Percentiles rank a stretch among this genome's conserved stretches.
phyloP scores from a whole-genome alignment of 2,888 invertebrate species.

The Lutraria lutraria region DNA sequence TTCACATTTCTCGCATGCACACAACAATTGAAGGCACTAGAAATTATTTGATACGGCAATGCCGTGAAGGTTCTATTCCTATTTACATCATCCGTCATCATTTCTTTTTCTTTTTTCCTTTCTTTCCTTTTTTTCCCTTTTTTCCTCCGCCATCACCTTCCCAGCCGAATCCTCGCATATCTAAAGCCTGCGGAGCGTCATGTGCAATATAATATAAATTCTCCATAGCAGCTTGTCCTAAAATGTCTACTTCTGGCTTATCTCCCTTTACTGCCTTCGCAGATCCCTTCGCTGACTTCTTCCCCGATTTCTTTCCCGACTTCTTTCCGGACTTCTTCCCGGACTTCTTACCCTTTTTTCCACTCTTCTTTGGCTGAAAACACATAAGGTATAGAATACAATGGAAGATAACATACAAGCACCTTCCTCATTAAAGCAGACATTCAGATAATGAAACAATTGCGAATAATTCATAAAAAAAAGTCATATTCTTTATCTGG shows the following conservation, averaged over 20 bases:
- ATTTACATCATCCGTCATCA: conserved; percentile 45
- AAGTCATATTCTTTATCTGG: no score
- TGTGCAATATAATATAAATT: conserved; percentile 97
- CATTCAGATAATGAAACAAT: no score
- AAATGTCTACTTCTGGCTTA: conserved; percentile 91
- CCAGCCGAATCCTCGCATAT: conserved; percentile 95
- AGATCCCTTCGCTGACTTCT: conserved; percentile 76
- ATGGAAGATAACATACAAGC: not conserved
- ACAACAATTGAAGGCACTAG: conserved; percentile 62
- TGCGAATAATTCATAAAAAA: no score
- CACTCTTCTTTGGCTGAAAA: conserved; percentile 78
- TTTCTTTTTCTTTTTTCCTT: conserved; percentile 75
- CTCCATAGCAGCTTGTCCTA: conserved; percentile 95
- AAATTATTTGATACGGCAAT: conserved; percentile 29
- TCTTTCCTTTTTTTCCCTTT: conserved; percentile 79
- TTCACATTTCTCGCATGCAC: not conserved
- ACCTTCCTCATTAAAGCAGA: no score
- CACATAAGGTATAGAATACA: not conserved
- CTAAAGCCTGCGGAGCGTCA: conserved; percentile 95
- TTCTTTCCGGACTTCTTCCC: conserved; percentile 82
- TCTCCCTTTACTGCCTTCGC: conserved; percentile 77
- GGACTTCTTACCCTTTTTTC: conserved; percentile 78
- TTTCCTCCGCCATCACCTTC: conserved; percentile 95
- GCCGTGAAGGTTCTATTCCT: conserved; percentile 30
- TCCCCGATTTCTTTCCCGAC: conserved; percentile 79